Conservation (phyloP, 2,113 vertebrate species). For the Suricata suricatta region DNA sequence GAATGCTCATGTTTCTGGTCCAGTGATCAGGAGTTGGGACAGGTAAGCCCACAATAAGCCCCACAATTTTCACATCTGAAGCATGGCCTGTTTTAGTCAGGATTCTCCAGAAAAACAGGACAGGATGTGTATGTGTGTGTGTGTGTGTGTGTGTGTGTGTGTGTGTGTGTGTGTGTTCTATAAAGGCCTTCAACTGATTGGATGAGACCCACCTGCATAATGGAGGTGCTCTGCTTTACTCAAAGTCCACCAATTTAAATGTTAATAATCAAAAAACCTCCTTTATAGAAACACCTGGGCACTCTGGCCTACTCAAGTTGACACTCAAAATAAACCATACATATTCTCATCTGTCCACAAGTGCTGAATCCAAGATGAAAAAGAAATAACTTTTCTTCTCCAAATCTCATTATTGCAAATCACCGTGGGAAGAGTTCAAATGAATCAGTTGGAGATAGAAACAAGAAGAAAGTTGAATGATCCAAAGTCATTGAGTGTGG, state of each 20-base stretch:
- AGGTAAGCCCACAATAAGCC: neutral
- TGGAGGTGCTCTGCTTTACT: neutral
- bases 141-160: neutral
- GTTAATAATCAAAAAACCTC: neutral
- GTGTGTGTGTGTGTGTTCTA: neutral
- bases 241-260: neutral
- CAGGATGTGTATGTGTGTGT: neutral
- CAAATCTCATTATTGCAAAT: neutral
- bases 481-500: neutral
- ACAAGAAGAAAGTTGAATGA: neutral
- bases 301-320: neutral
- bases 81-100: neutral
- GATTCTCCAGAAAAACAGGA: neutral
- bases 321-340: neutral
- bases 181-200: neutral
- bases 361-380: neutral
- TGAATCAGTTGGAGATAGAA: neutral
- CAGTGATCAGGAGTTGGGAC: neutral
- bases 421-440: neutral
- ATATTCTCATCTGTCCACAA: neutral
- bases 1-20: neutral
- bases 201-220: neutral
- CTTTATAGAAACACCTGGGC: neutral
- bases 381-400: neutral
- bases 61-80: neutral